phyloP scores from a whole-genome alignment of 2,113 vertebrate species.

The Coregonus clupeaformis region DNA sequence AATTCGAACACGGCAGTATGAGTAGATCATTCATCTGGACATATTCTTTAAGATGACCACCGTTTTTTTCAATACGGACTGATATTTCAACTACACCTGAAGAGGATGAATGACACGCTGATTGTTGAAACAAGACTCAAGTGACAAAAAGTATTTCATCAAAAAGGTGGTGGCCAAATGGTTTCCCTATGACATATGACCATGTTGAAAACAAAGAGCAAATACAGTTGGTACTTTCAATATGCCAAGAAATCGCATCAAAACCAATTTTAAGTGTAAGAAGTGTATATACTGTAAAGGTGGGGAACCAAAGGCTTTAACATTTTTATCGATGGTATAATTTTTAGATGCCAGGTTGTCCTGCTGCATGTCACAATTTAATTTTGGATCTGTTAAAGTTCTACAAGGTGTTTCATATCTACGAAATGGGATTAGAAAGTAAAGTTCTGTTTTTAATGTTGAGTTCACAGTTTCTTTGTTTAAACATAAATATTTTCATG shows the following conservation, averaged over 20 bases:
- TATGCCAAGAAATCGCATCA: slow-evolving; percentile 18
- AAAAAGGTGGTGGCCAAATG: slow-evolving; percentile 7
- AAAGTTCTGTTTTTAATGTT: slow-evolving; percentile 45
- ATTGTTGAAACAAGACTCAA: slow-evolving; percentile 7
- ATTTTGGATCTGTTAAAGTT: slow-evolving; percentile 54
- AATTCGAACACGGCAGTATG: slow-evolving; percentile 29
- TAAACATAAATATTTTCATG: slow-evolving; percentile 53
- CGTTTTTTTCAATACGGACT: slow-evolving; percentile 16
- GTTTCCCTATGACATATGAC: slow-evolving; percentile 17
- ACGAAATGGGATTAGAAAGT: slow-evolving; percentile 38
- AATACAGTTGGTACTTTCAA: slow-evolving; percentile 21
- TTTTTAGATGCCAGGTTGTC: slow-evolving; percentile 54
- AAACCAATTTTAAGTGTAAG: slow-evolving; percentile 28
- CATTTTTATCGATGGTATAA: slow-evolving; percentile 35
- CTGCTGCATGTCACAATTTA: slow-evolving; percentile 68
- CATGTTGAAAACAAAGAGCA: not conserved
- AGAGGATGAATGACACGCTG: slow-evolving; percentile 15
- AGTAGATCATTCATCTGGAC: slow-evolving; percentile 39
- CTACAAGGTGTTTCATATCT: slow-evolving; percentile 43
- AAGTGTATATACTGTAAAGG: slow-evolving; percentile 33
- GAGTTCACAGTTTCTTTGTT: slow-evolving; percentile 48
- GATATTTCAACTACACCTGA: slow-evolving; percentile 30
- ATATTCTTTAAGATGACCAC: slow-evolving; percentile 27
- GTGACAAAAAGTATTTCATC: not conserved
- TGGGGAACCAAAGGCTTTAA: slow-evolving; percentile 8